These are phyloP conservation scores for Microcebus murinus DNA, from an alignment of 2,113 vertebrate genomes.

Conservation along the genomic window DNA sequence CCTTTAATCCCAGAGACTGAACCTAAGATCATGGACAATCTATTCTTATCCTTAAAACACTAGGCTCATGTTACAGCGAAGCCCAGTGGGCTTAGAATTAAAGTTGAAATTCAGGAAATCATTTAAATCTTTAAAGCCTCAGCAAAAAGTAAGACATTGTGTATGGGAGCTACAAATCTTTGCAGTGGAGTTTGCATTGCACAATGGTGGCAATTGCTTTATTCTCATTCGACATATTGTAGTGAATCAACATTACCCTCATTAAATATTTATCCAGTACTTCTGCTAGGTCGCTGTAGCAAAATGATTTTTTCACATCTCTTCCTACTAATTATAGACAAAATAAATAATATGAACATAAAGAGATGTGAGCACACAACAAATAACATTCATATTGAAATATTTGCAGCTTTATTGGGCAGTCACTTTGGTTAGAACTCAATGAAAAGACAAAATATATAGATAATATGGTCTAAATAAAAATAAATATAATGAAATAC, in stretches of 20 bases:
- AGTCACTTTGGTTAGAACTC: background rate
- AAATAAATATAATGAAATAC: conserved; percentile 27
- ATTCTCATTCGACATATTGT: conserved; percentile 38
- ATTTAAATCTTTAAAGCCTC: conserved; percentile 45
- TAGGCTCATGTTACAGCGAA: conserved; percentile 13
- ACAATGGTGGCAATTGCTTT: background rate
- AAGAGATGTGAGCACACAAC: background rate
- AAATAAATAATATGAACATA: conserved; percentile 58
- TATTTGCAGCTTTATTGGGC: conserved; percentile 21
- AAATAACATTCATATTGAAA: conserved; percentile 54
- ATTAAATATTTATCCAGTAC: conserved; percentile 75
- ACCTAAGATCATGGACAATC: background rate
- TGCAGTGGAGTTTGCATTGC: conserved; percentile 13
- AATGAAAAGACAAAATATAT: background rate
- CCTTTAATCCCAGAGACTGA: background rate
- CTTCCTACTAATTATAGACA: conserved; percentile 67
- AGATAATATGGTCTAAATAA: background rate
- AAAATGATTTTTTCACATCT: conserved; percentile 61
- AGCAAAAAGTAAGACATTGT: background rate
- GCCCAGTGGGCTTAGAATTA: background rate
- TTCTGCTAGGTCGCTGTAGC: conserved; percentile 26
- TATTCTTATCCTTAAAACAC: conserved; percentile 10
- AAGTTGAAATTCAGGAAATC: conserved; percentile 65
- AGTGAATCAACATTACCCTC: conserved; percentile 51
- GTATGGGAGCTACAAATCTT: background rate